Evolutionary conservation across 1,140 invertebrate species (phyloP).

Genomic region (Calliopsis andreniformis): DNA sequence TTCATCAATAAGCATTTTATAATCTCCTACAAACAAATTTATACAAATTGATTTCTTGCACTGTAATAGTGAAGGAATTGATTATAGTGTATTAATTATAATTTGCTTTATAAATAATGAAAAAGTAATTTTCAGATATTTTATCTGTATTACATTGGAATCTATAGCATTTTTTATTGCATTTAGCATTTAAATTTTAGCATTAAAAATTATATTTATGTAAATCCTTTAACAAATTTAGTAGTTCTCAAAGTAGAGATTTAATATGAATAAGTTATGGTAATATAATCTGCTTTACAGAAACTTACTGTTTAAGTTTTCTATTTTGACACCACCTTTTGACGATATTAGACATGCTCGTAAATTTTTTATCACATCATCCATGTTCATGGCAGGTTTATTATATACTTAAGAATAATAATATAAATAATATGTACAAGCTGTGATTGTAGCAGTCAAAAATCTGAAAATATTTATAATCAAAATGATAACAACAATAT

Average conservation of each 20-base stretch:
- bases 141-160: background rate
- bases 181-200: too few species aligned
- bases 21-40: conserved; percentile 80
- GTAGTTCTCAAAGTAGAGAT: too few species aligned
- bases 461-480: conserved; percentile 8
- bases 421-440: background rate
- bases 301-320: conserved; percentile 61
- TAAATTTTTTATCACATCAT: conserved; percentile 57
- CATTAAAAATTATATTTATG: too few species aligned
- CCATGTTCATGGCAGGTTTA: conserved; percentile 37
- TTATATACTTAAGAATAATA: conserved; percentile 1
- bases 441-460: background rate
- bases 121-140: conserved; percentile 2
- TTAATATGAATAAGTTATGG: too few species aligned
- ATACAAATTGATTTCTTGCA: background rate
- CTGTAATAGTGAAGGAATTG: background rate
- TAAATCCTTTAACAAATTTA: too few species aligned
- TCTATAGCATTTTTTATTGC: too few species aligned
- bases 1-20: conserved; percentile 82
- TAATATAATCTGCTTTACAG: background rate
- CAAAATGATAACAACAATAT: background rate
- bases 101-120: background rate
- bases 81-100: background rate
- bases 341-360: conserved; percentile 61
- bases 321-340: conserved; percentile 65